A percentile compares a stretch with the other conserved stretches of the same genome.
These are phyloP conservation scores for Drosophila diplacantha DNA, from an alignment of 2,888 invertebrate species.

Conservation along the genomic window DNA sequence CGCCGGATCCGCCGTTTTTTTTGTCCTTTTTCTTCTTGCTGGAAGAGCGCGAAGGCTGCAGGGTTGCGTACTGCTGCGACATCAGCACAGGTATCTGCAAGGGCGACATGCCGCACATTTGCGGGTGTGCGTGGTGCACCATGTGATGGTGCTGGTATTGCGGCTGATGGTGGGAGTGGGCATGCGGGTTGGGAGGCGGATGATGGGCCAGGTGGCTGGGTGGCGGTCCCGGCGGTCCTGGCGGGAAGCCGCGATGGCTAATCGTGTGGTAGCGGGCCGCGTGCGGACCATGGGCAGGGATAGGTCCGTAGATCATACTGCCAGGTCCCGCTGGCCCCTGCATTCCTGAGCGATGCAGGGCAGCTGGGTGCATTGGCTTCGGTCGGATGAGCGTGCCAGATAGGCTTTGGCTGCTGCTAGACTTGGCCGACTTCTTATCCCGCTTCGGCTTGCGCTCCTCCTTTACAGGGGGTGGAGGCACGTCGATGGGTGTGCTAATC, in stretches of 20 bases:
- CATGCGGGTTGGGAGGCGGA: constrained; percentile 73
- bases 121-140: constrained; percentile 69
- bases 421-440: constrained; percentile 78
- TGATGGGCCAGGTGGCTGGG: constrained; percentile 58
- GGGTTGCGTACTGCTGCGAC: constrained; percentile 82
- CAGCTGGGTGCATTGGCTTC: constrained; percentile 76
- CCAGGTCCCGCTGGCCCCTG: constrained; percentile 55
- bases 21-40: constrained; percentile 79
- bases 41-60: constrained; percentile 82
- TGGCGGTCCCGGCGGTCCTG: constrained; percentile 65
- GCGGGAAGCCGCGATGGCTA: constrained; percentile 78
- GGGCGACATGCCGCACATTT: constrained; percentile 75
- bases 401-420: constrained; percentile 76
- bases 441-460: constrained; percentile 80
- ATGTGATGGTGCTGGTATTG: constrained; percentile 20
- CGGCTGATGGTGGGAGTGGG: constrained; percentile 42
- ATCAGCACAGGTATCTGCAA: constrained; percentile 78
- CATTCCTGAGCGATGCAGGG: constrained; percentile 70
- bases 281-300: constrained; percentile 70
- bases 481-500: constrained; percentile 87
- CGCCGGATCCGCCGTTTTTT: constrained; percentile 9
- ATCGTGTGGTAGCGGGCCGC: constrained; percentile 79
- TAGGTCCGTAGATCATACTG: constrained; percentile 78
- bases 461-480: constrained; percentile 89
- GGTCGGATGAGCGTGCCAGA: constrained; percentile 78